Base-by-base conservation (phyloP, 2,888 invertebrate species). In the Acrobasis repandana region DNA sequence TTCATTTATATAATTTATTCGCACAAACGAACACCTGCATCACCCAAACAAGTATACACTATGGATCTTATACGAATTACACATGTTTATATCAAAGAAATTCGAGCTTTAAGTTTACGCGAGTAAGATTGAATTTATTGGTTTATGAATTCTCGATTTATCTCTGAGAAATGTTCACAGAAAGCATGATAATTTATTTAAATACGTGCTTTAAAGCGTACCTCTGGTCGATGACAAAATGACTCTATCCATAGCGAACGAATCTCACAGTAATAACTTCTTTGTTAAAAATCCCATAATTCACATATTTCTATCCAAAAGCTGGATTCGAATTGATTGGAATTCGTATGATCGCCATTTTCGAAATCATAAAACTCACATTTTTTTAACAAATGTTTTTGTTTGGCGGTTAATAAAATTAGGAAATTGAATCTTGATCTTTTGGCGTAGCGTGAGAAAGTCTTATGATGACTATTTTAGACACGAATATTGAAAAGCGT, bases 311-410 rank as follows among this genome's bases (percentile, higher is more conserved):
- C 83, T 77, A 73, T 70, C 73, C 73, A 68, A 72, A 67, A 67
- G 65, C 70, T 65, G 60, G 63, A 64, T 69, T 68, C 67, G 77
- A 82, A 85, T 83, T 84, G 79, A 82, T 83, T 84, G 75, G 72
- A 77, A 76, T 70, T 72, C 69, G 63, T 76, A 73, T 77, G 72
- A 71, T 75, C 61, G 59, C 48, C 48, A 58, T 58, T 58, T 57
- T 48, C 16, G 48, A 48, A 15, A 33, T 9, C 33, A 36, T 58
- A 58, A 58, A 58, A 48, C 33, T 58, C 47, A 34, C 48, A 33
- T 28, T 16, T 14, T 48, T 34, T 48, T 18, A 58, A 36, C 18
- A 58, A 33, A 34, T 34, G 6, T 34, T 16, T 47, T 58, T 48
- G 47, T 47, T 48, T 3, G 16, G 34, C 34, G 15, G 33, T 14